A percentile compares a stretch with the other conserved stretches of the same genome.
phyloP scores from a whole-genome alignment of 2,113 vertebrate species.

The Ptilonorhynchus violaceus region DNA sequence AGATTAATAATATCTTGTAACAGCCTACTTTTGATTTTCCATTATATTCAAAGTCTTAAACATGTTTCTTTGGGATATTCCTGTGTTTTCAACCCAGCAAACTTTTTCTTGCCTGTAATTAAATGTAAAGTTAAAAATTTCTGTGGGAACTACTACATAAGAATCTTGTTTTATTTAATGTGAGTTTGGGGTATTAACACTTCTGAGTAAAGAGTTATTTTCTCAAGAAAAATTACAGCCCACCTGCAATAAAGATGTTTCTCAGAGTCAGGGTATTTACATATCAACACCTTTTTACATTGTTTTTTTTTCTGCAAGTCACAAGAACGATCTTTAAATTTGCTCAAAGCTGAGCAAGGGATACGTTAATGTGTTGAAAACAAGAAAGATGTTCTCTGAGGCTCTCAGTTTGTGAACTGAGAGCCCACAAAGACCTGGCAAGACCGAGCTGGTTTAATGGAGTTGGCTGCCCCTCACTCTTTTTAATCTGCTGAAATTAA shows the following conservation, averaged over 20 bases:
- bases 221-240: not conserved
- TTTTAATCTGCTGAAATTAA: not conserved
- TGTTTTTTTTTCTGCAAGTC: not conserved
- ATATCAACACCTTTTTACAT: not conserved
- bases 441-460: not conserved
- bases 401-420: not conserved
- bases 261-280: not conserved
- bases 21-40: conserved; percentile 35
- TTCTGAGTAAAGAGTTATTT: not conserved
- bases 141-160: not conserved
- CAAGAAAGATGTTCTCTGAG: not conserved
- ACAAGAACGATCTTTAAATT: not conserved
- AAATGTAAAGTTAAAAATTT: not conserved
- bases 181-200: not conserved
- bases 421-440: not conserved
- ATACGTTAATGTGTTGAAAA: not conserved
- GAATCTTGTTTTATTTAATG: not conserved
- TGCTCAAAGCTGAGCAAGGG: not conserved
- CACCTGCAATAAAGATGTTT: not conserved
- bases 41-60: conserved; percentile 13
- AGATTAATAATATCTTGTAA: conserved; percentile 30
- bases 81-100: not conserved
- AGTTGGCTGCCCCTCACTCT: not conserved
- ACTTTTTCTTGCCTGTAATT: conserved; percentile 27
- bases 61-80: not conserved